Conservation (phyloP, 1,140 invertebrate genomes). For the Drosophila punjabiensis region DNA sequence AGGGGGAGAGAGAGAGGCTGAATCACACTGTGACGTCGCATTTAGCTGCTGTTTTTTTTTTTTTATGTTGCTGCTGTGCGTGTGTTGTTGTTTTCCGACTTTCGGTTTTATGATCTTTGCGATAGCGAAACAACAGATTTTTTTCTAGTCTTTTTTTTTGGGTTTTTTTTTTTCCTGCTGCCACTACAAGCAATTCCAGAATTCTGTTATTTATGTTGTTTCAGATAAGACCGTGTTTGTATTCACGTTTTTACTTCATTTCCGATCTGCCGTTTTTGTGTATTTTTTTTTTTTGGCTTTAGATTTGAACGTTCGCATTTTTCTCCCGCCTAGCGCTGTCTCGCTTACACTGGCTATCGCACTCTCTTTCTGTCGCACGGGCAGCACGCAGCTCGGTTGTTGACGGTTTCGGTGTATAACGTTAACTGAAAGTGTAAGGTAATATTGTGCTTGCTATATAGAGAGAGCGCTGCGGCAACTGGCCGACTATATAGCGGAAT, state of each 20-base stretch:
- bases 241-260: slow-evolving; percentile 50
- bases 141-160: not conserved
- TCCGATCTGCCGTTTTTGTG: slow-evolving; percentile 55
- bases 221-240: slow-evolving; percentile 57
- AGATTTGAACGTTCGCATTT: slow-evolving; percentile 30
- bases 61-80: slow-evolving; percentile 12
- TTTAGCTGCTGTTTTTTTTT: slow-evolving; percentile 19
- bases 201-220: slow-evolving; percentile 67
- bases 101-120: slow-evolving; percentile 51
- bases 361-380: slow-evolving; percentile 3
- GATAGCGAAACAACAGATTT: slow-evolving; percentile 39
- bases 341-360: slow-evolving; percentile 7
- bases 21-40: slow-evolving; percentile 45
- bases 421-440: slow-evolving; percentile 77
- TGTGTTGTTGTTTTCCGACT: slow-evolving; percentile 25
- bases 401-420: slow-evolving; percentile 63
- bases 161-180: not conserved
- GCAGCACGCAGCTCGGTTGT: slow-evolving; percentile 19
- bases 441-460: slow-evolving; percentile 67
- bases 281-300: slow-evolving; percentile 20
- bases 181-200: slow-evolving; percentile 22
- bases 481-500: slow-evolving; percentile 28
- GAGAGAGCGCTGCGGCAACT: slow-evolving; percentile 12
- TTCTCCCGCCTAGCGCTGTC: not conserved
- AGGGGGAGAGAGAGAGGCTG: slow-evolving; percentile 19